These are phyloP conservation scores for Sebastes cheni DNA, from an alignment of 2,797 vertebrate species.

Conservation along the genomic window DNA sequence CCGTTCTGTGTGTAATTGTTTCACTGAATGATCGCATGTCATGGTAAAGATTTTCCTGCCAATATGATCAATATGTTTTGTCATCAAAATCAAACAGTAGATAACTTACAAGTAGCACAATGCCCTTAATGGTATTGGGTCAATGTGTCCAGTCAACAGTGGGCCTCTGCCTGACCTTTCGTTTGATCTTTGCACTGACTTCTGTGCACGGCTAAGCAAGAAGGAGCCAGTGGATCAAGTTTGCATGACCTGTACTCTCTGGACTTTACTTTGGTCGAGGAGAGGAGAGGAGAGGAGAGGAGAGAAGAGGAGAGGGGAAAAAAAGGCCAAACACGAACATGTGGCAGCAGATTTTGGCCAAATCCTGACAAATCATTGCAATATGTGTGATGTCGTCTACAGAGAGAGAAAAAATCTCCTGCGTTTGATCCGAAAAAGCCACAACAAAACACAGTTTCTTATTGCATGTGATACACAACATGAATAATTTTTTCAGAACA, in stretches of 20 bases:
- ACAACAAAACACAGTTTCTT: not conserved
- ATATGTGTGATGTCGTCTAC: not conserved
- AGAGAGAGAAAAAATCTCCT: not conserved
- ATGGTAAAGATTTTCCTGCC: not conserved
- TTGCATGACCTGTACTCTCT: not conserved
- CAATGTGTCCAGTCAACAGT: not conserved
- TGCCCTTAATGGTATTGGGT: not conserved
- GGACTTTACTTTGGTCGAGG: not conserved
- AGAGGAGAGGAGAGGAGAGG: not conserved
- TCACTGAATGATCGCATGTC: not conserved
- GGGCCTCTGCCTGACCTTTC: not conserved
- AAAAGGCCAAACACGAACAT: not conserved
- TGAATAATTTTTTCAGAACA: not conserved
- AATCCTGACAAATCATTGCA: constrained; percentile 43
- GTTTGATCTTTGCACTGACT: not conserved
- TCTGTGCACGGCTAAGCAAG: not conserved
- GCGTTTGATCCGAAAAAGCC: not conserved
- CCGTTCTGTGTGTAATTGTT: not conserved
- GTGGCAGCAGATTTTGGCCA: constrained; percentile 12
- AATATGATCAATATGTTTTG: not conserved
- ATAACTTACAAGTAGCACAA: not conserved
- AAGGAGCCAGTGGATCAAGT: not conserved
- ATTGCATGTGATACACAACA: not conserved
- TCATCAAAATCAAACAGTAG: not conserved
- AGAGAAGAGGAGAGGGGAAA: not conserved